Evolutionary conservation across 2,797 vertebrate genomes (phyloP).

Genomic region (Hoplostethus mediterraneus): DNA sequence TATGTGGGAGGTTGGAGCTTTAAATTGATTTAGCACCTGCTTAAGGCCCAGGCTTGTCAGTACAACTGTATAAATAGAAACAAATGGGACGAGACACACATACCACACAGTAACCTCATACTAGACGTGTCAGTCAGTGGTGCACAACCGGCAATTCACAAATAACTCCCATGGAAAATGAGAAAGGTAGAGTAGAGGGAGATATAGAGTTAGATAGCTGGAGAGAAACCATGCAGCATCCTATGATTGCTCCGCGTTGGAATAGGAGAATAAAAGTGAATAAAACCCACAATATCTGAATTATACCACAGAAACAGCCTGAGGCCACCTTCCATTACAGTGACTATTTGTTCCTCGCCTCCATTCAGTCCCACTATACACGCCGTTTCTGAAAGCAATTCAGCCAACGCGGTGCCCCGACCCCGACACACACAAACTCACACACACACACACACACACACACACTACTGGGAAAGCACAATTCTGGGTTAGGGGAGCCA

Average conservation of each 20-base stretch:
- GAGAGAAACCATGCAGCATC: conserved; percentile 14
- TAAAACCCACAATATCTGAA: conserved; percentile 47
- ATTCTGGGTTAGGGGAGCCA: conserved; percentile 41
- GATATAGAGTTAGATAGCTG: conserved; percentile 11
- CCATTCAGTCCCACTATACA: conserved; percentile 52
- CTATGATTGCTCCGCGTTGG: conserved; percentile 22
- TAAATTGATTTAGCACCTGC: conserved; percentile 60
- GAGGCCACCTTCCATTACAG: conserved; percentile 54
- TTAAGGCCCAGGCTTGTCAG: conserved; percentile 32
- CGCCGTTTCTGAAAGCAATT: conserved; percentile 60
- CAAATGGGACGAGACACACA: conserved; percentile 18
- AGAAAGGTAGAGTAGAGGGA: conserved; percentile 14
- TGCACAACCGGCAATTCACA: conserved; percentile 8
- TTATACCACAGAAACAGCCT: conserved; percentile 42
- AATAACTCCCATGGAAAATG: conserved; percentile 8
- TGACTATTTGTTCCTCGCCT: conserved; percentile 52
- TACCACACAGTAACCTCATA: conserved; percentile 18
- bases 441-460: conserved; percentile 29
- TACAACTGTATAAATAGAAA: conserved; percentile 41
- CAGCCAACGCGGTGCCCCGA: conserved; percentile 48
- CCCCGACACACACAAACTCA: conserved; percentile 45
- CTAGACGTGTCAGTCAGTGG: background rate
- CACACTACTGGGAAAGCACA: conserved; percentile 46
- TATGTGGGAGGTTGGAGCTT: conserved; percentile 45
- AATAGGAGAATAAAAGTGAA: conserved; percentile 45